These are phyloP conservation scores for Melanerpes aurifrons DNA, from an alignment of 2,113 vertebrate species.

Conservation along the genomic window DNA sequence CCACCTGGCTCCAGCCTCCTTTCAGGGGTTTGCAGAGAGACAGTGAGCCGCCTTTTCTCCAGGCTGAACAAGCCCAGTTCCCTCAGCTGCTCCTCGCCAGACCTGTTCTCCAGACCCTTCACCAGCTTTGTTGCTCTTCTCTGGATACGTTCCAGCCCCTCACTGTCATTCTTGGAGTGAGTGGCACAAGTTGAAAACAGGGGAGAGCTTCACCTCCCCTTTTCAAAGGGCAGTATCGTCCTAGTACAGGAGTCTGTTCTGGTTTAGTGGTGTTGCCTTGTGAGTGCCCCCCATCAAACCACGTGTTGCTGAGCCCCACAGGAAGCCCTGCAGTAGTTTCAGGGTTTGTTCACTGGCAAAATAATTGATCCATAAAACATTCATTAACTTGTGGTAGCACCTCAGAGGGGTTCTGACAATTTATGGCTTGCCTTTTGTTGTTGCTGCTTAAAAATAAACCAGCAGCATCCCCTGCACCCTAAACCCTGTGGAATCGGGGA, in stretches of 20 bases:
- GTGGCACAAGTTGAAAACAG: too few relatives aligned
- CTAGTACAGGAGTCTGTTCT: background rate
- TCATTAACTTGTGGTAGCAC: background rate
- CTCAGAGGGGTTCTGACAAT: background rate
- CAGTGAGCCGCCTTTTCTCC: too few relatives aligned
- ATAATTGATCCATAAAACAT: background rate
- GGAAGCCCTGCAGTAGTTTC: background rate
- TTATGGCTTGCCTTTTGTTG: background rate
- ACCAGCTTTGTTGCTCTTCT: too few relatives aligned
- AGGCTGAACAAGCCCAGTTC: too few relatives aligned
- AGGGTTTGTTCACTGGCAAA: background rate
- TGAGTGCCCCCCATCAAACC: background rate
- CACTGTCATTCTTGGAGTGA: too few relatives aligned
- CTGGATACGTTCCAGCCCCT: too few relatives aligned
- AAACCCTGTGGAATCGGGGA: background rate
- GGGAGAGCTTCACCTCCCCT: background rate
- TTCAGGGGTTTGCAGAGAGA: too few relatives aligned
- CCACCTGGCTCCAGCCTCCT: too few relatives aligned
- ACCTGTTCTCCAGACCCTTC: too few relatives aligned
- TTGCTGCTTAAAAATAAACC: background rate
- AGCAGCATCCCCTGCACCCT: background rate
- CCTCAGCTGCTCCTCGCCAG: too few relatives aligned
- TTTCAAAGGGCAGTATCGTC: background rate
- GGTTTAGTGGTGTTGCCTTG: background rate
- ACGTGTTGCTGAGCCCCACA: rapidly evolving